Conservation (phyloP, 2,888 invertebrate species). For the Limnephilus rhombicus region DNA sequence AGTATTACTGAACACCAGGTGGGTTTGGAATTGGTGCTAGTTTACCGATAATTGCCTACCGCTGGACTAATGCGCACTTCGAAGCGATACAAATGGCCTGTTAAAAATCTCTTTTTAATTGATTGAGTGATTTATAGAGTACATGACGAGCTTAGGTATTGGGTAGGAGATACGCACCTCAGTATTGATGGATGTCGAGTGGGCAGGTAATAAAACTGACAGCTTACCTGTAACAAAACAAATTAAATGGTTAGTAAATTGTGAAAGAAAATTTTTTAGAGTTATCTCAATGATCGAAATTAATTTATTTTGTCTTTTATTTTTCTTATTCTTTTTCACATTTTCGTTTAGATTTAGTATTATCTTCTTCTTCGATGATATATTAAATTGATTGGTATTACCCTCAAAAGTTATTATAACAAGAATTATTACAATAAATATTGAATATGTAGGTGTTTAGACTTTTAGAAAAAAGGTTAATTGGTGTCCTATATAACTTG, state of each 20-base stretch:
- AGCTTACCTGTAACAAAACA: not conserved
- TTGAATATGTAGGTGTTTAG: no score
- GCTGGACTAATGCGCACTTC: not conserved
- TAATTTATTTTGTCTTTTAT: no score
- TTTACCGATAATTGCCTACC: not conserved
- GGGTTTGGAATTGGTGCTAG: conserved; percentile 1
- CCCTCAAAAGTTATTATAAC: no score
- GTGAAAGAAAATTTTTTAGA: not conserved
- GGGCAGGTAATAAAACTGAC: not conserved
- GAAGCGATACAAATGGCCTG: not conserved
- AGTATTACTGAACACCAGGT: not conserved
- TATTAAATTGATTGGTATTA: no score
- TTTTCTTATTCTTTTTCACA: no score
- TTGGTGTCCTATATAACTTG: no score
- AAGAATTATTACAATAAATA: no score
- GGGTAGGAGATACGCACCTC: not conserved
- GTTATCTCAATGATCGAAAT: no score
- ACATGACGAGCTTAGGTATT: not conserved
- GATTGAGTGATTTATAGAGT: not conserved
- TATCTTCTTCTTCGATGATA: no score
- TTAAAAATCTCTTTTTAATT: not conserved
- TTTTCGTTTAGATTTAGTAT: no score
- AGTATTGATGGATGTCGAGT: not conserved
- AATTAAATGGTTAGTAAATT: not conserved
- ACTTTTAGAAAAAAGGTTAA: no score